Evolutionary conservation across 2,888 invertebrate species (phyloP), one percentile per base, ranked within the genome.

Genomic region (Acrobasis repandana): DNA sequence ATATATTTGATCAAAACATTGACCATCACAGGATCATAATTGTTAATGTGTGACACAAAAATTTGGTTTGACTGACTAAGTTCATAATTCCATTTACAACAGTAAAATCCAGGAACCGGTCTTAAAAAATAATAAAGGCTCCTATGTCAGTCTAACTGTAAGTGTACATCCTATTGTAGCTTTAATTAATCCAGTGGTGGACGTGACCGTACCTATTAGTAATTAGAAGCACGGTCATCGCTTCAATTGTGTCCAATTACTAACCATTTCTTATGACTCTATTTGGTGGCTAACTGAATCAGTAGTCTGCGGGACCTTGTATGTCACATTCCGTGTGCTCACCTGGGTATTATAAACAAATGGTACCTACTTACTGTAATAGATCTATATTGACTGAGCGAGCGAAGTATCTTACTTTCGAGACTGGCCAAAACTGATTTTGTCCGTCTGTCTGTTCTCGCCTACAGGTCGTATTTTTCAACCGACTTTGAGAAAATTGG

Each of bases 221-320:
- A 54, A 54, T 54, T 54, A 54, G 38, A 54, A 54, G 38, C 54
- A 14, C 14, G 36, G 54, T 54, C 54, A 20, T 54, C 38, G 54
- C 38, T 18, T 54, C 11, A 52, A 50, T 52, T 52, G 52, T 52
- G 15, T 36, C 36, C 52, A 52, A 52, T 52, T 52, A 51, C 15
- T 20, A 20, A 0, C 20, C 18, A 49, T 49, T 18, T 49, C 43
- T 43, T 43, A n/a, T 3, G 10, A n/a, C n/a, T 14, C 43, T 14
- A 43, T 43, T 43, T 43, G 43, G 43, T 43, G n/a, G 43, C 43
- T 43, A 43, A 43, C 43, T 43, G 43, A 43, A n/a, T 43, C 43
- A 43, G 43, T 43, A 43, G 14, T 14, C 6, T 0, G 6, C n/a
- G 14, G 3, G 43, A 5, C 43, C 43, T 43, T 43, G 43, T 43